Base-by-base conservation (phyloP, 2,888 invertebrate genomes). In the Holacanthella duospinosa region DNA sequence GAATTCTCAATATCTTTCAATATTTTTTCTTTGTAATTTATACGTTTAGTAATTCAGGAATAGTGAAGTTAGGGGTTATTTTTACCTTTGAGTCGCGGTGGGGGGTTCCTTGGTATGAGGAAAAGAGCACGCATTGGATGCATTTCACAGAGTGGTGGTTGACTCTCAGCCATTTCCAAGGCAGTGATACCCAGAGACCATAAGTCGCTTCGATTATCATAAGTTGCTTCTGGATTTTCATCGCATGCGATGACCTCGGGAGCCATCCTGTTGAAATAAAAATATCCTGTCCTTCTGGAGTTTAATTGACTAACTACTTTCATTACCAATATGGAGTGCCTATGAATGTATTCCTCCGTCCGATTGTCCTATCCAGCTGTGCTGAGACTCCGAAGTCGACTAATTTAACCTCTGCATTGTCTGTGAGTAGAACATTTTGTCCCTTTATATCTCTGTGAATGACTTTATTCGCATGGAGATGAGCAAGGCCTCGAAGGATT, bases 381-480 rank as follows among this genome's bases (percentile, higher is more conserved):
- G 99, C 99, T 4, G 70, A 70, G 3, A 71, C 70, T 26, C 70
- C 71, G 62, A 71, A 70, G 63, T 70, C 71, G 48, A 70, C 91
- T 76, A 99, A 83, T 82, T 99, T 99, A 68, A 99, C 96, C 84
- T 99, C 99, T 44, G 97, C 99, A 82, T 96, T 97, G 80, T 99
- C 99, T 71, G 99, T 99, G 67, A 99, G 85, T 71, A 99, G 82
- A 74, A 99, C 99, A 82, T 99, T 99, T 80, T 99, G 99, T 68
- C 94, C 94, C 80, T 97, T 97, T 78, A 99, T 99, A 80, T 99
- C 99, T 78, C 99, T 85, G 81, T 99, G 99, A 77, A 99, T 99
- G 72, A 99, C 96, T 84, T 97, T 96, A 80, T 95, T 96, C 76
- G 90, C 88, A 82, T 99, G 97, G 77, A 99, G 85, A 82, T 99